Conservation (phyloP, 2,888 invertebrate species). For the Drosophila atroscutellata region DNA sequence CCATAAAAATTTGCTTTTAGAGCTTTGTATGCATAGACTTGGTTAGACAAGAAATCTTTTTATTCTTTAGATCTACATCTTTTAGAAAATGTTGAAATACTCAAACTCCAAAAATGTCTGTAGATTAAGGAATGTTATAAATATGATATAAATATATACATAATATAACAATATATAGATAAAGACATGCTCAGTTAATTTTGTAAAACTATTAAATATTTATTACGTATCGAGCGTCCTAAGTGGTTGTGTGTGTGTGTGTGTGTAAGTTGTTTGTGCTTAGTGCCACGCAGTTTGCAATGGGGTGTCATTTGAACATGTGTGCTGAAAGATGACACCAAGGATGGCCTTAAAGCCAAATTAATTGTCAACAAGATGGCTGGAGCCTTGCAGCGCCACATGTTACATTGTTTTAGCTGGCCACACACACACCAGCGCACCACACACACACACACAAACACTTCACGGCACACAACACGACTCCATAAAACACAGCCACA, state of each 20-base stretch:
- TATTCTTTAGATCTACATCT: neutral
- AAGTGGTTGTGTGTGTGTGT: conserved; percentile 43
- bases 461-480: conserved; percentile 1
- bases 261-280: conserved; percentile 20
- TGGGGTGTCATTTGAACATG: conserved; percentile 22
- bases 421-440: neutral
- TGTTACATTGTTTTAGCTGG: conserved; percentile 60
- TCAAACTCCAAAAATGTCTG: neutral
- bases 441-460: neutral
- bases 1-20: neutral
- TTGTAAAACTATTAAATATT: conserved; percentile 3
- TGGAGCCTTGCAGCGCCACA: conserved; percentile 53
- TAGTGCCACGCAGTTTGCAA: neutral
- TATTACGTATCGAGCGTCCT: conserved; percentile 6
- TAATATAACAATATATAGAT: neutral
- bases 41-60: neutral
- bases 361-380: conserved; percentile 73
- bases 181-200: neutral
- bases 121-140: neutral
- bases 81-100: neutral
- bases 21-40: neutral
- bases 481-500: conserved; percentile 4
- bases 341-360: conserved; percentile 66
- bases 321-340: conserved; percentile 63
- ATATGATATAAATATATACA: neutral